phyloP scores from a whole-genome alignment of 1,140 invertebrate genomes.

The Aphaenogaster rudis region DNA sequence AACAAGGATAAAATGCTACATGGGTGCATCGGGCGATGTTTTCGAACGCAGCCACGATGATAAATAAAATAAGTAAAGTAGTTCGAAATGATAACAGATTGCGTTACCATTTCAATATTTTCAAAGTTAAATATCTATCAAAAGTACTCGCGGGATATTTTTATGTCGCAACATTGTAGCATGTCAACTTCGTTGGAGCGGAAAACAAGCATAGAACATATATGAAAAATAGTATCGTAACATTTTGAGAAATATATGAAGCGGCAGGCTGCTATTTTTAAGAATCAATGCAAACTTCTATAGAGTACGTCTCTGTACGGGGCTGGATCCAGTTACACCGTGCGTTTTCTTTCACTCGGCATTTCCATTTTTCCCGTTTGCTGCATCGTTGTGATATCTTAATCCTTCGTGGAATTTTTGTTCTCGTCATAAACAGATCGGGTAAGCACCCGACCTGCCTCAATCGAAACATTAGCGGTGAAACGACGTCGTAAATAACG shows the following conservation, averaged over 20 bases:
- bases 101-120: neutral
- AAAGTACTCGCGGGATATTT: slow-evolving; percentile 16
- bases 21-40: too few species aligned
- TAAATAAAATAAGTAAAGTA: neutral
- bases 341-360: slow-evolving; percentile 13
- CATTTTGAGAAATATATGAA: slow-evolving; percentile 24
- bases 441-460: slow-evolving; percentile 81
- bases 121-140: neutral
- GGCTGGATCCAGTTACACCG: neutral
- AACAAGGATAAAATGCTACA: too few species aligned
- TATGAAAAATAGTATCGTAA: slow-evolving; percentile 37
- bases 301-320: neutral
- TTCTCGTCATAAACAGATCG: slow-evolving; percentile 84
- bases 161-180: neutral
- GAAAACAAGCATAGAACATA: neutral
- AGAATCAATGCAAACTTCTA: slow-evolving; percentile 44
- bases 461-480: slow-evolving; percentile 83
- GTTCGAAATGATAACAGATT: neutral
- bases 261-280: slow-evolving; percentile 32
- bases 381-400: slow-evolving; percentile 15
- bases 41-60: neutral
- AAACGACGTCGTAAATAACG: slow-evolving; percentile 85
- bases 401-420: slow-evolving; percentile 60
- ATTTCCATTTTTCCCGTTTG: slow-evolving; percentile 36
- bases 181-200: slow-evolving; percentile 1